These are phyloP conservation scores for Cantharis flavilabris DNA, from an alignment of 2,888 invertebrate species.

Conservation along the genomic window DNA sequence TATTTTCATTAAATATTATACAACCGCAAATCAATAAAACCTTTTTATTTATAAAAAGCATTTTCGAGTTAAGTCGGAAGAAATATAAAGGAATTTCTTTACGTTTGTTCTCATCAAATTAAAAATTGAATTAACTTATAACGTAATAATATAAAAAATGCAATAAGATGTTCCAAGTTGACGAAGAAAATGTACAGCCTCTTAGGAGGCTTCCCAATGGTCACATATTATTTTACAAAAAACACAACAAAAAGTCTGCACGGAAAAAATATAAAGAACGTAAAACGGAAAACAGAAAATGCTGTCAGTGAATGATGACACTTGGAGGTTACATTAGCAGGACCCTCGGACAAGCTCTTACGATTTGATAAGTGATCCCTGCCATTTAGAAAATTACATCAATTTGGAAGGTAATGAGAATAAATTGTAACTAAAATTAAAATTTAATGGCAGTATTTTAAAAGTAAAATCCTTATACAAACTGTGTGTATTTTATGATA, in stretches of 20 bases:
- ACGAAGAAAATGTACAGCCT: background rate
- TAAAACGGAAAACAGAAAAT: conserved; percentile 9
- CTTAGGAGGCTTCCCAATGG: background rate
- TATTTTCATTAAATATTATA: background rate
- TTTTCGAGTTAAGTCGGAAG: background rate
- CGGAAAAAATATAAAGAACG: conserved; percentile 6
- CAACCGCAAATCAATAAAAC: background rate
- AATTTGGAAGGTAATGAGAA: conserved; percentile 29
- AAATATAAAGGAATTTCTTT: background rate
- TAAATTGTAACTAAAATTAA: conserved; percentile 28
- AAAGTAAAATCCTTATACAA: background rate
- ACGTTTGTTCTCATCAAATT: background rate
- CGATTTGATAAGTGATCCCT: conserved; percentile 36
- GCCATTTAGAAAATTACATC: conserved; percentile 28
- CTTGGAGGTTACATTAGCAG: conserved; percentile 28
- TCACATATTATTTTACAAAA: background rate
- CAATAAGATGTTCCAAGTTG: background rate
- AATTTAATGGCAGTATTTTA: conserved; percentile 18
- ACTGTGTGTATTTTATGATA: background rate
- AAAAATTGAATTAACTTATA: background rate
- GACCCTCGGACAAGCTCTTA: conserved; percentile 36
- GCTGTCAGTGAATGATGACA: conserved; percentile 35
- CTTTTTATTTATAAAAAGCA: background rate
- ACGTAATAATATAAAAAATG: background rate
- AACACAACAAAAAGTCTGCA: background rate